Base-by-base conservation (phyloP, 1,140 invertebrate genomes). In the Scylla paramamosain region DNA sequence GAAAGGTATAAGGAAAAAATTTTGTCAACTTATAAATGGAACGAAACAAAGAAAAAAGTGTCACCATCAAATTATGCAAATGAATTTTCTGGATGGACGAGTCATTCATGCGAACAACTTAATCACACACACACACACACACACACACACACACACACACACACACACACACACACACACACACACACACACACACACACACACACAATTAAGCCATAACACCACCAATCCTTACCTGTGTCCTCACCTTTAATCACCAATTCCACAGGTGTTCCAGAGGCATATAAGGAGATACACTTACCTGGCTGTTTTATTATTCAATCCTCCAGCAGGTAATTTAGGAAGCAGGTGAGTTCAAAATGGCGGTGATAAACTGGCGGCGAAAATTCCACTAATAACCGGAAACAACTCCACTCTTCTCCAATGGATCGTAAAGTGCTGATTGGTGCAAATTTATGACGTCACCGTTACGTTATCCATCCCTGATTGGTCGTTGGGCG, bases 121-220 rank as follows among this genome's bases (percentile, higher is more conserved):
- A 77, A 59, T 59, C 67, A 25, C 67, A n/a, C 67, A 77, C 67
- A 59, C 67, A 77, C 67, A 77, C 67, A 77, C 67, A 77, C 67
- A 77, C 67, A 77, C 67, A 77, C 67, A 77, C 67, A 77, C 20
- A n/a, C n/a, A 77, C 20, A 77, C n/a, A 77, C 67, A 77, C 67
- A 77, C 67, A 77, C 67, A 77, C 67, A 77, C 67, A 77, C 67
- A 77, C 67, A 77, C 67, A 77, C 20, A n/a, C n/a, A 77, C 20
- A 77, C n/a, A 77, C 67, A 77, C 67, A 77, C 67, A 77, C 67
- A 77, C 67, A 77, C 67, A 77, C 67, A 77, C 67, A 77, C 12
- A 20, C 20, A n/a, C 12, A 77, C n/a, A 77, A 77, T 77, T 77
- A 77, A n/a, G 67, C 20, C 25, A 25, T 25, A 77, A n/a, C 67